These are phyloP conservation scores for Bilobella aurantiaca DNA, from an alignment of 1,140 invertebrate species.

Conservation along the genomic window DNA sequence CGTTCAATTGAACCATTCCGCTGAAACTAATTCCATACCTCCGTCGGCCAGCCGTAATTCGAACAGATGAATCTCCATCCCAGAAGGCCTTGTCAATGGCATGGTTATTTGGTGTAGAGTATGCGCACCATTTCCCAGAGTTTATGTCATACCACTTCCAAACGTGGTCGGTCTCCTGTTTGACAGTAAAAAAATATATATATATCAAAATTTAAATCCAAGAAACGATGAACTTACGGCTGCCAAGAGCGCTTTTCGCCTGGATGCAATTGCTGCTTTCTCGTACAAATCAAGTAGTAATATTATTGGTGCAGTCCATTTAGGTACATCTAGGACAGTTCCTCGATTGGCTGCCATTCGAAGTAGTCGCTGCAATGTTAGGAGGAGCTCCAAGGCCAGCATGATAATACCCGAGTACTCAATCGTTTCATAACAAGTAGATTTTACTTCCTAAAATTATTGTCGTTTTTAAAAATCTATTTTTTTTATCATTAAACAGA, in stretches of 20 bases:
- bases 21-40: constrained; percentile 70
- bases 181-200: too few relatives aligned
- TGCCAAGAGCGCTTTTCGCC: constrained; percentile 59
- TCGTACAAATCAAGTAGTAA: constrained; percentile 70
- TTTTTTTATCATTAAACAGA: too few relatives aligned
- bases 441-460: constrained; percentile 25
- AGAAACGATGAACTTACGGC: constrained; percentile 44
- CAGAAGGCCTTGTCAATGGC: constrained; percentile 74
- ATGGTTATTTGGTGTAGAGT: constrained; percentile 63
- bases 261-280: constrained; percentile 61
- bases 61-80: constrained; percentile 58
- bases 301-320: constrained; percentile 68
- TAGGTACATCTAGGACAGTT: constrained; percentile 46
- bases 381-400: constrained; percentile 7
- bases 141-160: constrained; percentile 84
- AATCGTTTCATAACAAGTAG: constrained; percentile 18
- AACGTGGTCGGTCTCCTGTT: constrained; percentile 44
- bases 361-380: background rate
- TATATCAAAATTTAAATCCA: background rate
- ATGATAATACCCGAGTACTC: constrained; percentile 17
- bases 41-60: constrained; percentile 62
- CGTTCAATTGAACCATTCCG: constrained; percentile 67
- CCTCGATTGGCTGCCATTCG: background rate
- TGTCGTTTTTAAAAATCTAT: too few relatives aligned
- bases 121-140: constrained; percentile 68